Evolutionary conservation across 2,797 vertebrate species (phyloP).

Genomic region (Chrosomus eos): DNA sequence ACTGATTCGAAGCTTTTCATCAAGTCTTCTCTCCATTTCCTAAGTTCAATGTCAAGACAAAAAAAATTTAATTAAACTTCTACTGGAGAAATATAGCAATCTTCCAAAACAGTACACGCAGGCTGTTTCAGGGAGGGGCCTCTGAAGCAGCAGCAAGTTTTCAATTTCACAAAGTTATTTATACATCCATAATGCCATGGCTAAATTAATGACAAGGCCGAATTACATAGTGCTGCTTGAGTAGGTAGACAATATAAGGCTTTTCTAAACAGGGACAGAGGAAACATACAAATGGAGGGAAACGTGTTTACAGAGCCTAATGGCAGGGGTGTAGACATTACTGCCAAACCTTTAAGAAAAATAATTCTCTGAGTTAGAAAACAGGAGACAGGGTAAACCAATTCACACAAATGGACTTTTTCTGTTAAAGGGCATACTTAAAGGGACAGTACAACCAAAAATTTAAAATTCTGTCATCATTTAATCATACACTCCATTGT

Average conservation of each 20-base stretch:
- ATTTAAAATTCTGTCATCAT: background rate
- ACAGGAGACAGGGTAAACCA: background rate
- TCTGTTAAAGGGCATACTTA: background rate
- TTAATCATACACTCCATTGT: background rate
- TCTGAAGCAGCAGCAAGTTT: conserved; percentile 60
- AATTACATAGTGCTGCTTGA: conserved; percentile 44
- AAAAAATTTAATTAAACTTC: conserved; percentile 1
- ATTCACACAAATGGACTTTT: background rate
- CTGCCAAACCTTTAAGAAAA: background rate
- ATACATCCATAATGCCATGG: conserved; percentile 68
- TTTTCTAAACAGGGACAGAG: conserved; percentile 2
- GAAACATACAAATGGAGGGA: conserved; percentile 3
- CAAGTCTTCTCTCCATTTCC: conserved; percentile 97
- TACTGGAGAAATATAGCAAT: conserved; percentile 27
- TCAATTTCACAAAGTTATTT: conserved; percentile 79
- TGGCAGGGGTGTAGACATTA: background rate
- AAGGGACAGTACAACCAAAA: background rate
- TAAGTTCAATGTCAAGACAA: conserved; percentile 63
- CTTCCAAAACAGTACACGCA: conserved; percentile 53
- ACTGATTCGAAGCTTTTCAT: conserved; percentile 94
- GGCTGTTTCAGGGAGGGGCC: conserved; percentile 34
- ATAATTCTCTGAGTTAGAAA: background rate
- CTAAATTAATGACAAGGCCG: conserved; percentile 57
- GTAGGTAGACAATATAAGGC: conserved; percentile 1
- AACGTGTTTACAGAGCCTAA: background rate